A percentile compares a stretch with the other conserved stretches of the same genome.
phyloP scores from a whole-genome alignment of 2,888 invertebrate species.

The Osmoderma eremita region DNA sequence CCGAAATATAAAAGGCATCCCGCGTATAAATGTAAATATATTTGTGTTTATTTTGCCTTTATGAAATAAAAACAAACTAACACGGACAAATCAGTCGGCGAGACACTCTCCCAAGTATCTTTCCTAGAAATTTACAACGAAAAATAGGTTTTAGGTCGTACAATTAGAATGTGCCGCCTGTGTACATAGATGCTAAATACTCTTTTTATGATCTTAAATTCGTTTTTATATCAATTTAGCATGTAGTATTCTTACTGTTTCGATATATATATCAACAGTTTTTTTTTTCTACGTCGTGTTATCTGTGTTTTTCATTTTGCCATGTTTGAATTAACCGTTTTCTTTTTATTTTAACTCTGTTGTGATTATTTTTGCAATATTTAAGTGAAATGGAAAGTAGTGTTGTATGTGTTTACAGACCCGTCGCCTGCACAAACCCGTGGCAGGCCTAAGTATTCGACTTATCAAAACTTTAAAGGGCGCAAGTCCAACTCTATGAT shows the following conservation, averaged over 20 bases:
- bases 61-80: no score
- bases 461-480: constrained; percentile 88
- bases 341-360: constrained; percentile 34
- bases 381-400: constrained; percentile 58
- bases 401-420: constrained; percentile 79
- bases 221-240: no score
- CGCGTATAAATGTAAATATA: no score
- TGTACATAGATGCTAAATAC: no score
- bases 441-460: constrained; percentile 85
- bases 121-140: no score
- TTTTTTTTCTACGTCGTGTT: not conserved
- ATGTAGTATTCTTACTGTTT: not conserved
- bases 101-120: no score
- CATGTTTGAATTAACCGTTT: constrained; percentile 5
- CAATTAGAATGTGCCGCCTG: no score
- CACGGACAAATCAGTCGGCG: no score
- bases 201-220: no score
- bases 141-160: no score
- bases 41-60: no score
- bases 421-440: constrained; percentile 81
- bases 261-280: not conserved
- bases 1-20: no score
- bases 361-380: constrained; percentile 46
- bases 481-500: constrained; percentile 95
- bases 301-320: not conserved